Evolutionary conservation across 2,888 invertebrate species (phyloP), one percentile per base, ranked within the genome.

Genomic region (Psococerastis gibbosa): DNA sequence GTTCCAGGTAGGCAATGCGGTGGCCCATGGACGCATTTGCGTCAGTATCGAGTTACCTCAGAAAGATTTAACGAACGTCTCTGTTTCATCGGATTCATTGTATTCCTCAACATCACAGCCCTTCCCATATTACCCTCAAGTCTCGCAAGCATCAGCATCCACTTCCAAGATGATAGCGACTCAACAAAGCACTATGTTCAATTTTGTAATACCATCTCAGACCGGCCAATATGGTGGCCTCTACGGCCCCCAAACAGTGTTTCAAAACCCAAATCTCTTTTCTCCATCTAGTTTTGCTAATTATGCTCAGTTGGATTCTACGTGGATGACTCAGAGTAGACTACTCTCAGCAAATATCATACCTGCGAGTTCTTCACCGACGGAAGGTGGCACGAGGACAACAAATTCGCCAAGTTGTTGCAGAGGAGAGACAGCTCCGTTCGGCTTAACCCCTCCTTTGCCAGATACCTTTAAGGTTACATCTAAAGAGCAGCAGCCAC

Each of bases 351-450:
- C 38, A 16, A 5, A 6, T 20, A 20, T 38, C 20, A 16, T 8
- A 15, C 11, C 43, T 8, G 44, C 18, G 38, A 61, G 58, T 0
- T 51, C 52, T 1, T 67, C 2, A 0, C 54, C 62, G 0, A 48
- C 59, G 64, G 65, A 62, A 61, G 61, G 60, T 0, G 60, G 57
- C 49, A 43, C 66, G 51, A 66, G 65, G 47, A 5, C 18, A 5
- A 18, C 38, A 5, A 38, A 18, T 38, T 38, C 38, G 13, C 38
- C 16, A 20, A 38, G 18, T 20, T 38, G 38, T 11, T 38, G 38
- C 20, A 38, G 38, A 38, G 22, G 15, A 13, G 38, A 38, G 4
- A 18, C 17, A 6, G 11, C 38, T 4, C 17, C 16, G 4, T 13
- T 38, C 5, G 38, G 38, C 15, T n/a, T 38, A 20, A 20, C 20